Evolutionary conservation across 2,888 invertebrate genomes (phyloP).

Genomic region (Crepidodera aurea): DNA sequence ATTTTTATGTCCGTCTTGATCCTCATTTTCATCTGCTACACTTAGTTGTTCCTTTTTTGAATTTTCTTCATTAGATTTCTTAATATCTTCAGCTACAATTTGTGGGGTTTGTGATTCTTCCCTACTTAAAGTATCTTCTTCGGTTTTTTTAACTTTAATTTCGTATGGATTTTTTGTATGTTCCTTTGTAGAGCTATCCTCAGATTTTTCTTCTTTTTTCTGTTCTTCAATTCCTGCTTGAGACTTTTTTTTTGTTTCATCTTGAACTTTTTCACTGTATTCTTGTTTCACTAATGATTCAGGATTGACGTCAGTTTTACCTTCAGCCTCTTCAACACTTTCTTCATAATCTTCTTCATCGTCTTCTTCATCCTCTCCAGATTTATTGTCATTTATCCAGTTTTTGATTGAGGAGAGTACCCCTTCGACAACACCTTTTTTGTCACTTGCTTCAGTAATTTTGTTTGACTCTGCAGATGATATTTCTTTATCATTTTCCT

Average conservation of each 20-base stretch:
- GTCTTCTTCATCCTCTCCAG: slow-evolving; percentile 47
- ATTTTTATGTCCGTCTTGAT: too few species aligned
- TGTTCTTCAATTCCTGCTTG: too few species aligned
- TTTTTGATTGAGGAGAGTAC: slow-evolving; percentile 38
- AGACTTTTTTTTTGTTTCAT: too few species aligned
- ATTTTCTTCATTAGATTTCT: not conserved
- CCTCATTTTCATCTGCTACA: not conserved
- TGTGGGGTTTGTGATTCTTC: too few species aligned
- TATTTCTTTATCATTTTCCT: not conserved
- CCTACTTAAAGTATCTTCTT: too few species aligned
- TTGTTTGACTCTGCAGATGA: not conserved
- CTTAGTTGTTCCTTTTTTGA: not conserved
- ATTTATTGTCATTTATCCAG: slow-evolving; percentile 38
- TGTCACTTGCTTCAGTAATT: slow-evolving; percentile 17
- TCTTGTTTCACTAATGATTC: too few species aligned
- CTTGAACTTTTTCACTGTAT: too few species aligned
- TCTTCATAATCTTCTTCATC: slow-evolving; percentile 35
- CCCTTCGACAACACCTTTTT: slow-evolving; percentile 32
- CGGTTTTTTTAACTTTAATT: too few species aligned
- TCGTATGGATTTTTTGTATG: too few species aligned
- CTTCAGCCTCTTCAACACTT: not conserved
- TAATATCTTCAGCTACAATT: not conserved
- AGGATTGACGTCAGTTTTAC: too few species aligned
- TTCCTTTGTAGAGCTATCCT: too few species aligned
- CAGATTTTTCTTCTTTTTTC: too few species aligned